phyloP scores from a whole-genome alignment of 2,797 vertebrate genomes.

The Chrosomus eos region DNA sequence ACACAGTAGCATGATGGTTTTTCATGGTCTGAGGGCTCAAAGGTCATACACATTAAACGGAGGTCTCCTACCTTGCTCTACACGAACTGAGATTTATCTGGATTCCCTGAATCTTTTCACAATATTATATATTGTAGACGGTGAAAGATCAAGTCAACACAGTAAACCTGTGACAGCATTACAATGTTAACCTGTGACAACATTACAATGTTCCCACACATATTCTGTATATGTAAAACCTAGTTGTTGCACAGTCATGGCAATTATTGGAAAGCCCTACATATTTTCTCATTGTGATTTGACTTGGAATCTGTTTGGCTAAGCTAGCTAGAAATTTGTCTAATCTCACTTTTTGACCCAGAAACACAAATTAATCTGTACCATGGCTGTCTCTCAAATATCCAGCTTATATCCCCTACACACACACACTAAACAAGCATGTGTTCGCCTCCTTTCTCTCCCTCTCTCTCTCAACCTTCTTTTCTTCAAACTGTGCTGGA shows the following conservation, averaged over 20 bases:
- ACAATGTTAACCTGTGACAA: too few relatives aligned
- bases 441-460: not conserved
- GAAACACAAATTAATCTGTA: slow-evolving; percentile 44
- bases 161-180: too few relatives aligned
- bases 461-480: slow-evolving; percentile 1
- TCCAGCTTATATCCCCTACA: not conserved
- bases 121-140: not conserved
- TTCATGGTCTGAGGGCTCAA: too few relatives aligned
- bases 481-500: not conserved
- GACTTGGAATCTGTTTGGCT: not conserved
- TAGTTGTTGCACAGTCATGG: not conserved
- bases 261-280: slow-evolving; percentile 6
- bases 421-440: slow-evolving; percentile 9
- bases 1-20: too few relatives aligned
- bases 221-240: not conserved
- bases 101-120: too few relatives aligned
- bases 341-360: slow-evolving; percentile 49
- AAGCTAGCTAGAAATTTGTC: slow-evolving; percentile 37
- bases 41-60: not conserved
- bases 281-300: slow-evolving; percentile 18
- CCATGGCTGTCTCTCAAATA: slow-evolving; percentile 39
- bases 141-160: too few relatives aligned
- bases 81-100: too few relatives aligned
- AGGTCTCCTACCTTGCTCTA: too few relatives aligned
- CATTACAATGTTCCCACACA: not conserved